Evolutionary conservation across 1,140 invertebrate species (phyloP).

Genomic region (Drosophila hydei): DNA sequence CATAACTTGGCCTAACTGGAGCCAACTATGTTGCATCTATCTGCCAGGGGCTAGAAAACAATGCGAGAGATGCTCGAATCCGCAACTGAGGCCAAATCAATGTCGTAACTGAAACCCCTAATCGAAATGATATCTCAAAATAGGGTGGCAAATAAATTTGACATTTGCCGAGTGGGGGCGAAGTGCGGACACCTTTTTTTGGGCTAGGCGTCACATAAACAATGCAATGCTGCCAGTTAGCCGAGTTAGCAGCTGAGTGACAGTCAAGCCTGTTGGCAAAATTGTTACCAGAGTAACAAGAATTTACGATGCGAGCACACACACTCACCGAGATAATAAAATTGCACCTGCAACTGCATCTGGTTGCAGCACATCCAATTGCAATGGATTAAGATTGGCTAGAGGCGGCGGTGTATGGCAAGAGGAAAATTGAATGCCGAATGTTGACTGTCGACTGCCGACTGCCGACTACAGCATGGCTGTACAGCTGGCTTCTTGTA

Average conservation of each 20-base stretch:
- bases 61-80: background rate
- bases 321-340: constrained; percentile 42
- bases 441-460: constrained; percentile 7
- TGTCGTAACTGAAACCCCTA: constrained; percentile 20
- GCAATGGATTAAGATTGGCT: background rate
- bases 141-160: constrained; percentile 68
- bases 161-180: constrained; percentile 54
- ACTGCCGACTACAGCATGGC: background rate
- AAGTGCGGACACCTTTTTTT: constrained; percentile 44
- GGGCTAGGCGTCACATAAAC: constrained; percentile 58
- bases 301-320: constrained; percentile 80
- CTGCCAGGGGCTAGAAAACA: constrained; percentile 10
- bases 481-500: constrained; percentile 39
- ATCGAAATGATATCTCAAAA: constrained; percentile 8
- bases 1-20: constrained; percentile 1
- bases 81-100: background rate
- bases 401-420: background rate
- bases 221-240: constrained; percentile 69
- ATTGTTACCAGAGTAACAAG: constrained; percentile 58
- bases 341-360: constrained; percentile 58
- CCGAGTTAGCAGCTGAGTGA: constrained; percentile 59
- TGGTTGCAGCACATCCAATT: constrained; percentile 32
- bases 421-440: constrained; percentile 36
- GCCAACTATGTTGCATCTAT: background rate
- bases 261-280: constrained; percentile 39